Conservation (phyloP, 2,888 invertebrate species). For the Stenolophus ochropezus region DNA sequence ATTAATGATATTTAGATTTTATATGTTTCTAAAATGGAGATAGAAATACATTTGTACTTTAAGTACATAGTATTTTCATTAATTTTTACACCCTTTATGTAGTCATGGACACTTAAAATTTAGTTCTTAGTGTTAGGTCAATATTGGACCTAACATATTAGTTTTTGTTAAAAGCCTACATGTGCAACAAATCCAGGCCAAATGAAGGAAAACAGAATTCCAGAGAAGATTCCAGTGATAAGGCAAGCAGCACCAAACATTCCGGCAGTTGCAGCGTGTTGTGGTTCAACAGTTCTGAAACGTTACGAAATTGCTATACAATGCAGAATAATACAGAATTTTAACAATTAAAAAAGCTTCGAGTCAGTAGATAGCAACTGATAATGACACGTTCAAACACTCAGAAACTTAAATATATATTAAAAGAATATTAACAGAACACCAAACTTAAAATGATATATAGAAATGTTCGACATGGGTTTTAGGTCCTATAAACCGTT, state of each 20-base stretch:
- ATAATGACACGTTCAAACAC: no score
- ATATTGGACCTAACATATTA: constrained; percentile 42
- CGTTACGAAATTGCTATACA: neutral
- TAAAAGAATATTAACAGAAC: no score
- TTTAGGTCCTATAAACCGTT: no score
- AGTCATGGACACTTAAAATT: neutral
- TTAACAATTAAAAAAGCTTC: no score
- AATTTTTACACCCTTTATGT: neutral
- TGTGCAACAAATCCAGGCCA: constrained; percentile 79
- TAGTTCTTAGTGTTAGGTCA: constrained; percentile 48
- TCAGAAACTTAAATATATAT: no score
- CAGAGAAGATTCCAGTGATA: constrained; percentile 90
- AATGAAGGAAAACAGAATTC: constrained; percentile 85
- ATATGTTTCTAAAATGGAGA: no score
- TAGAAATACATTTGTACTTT: neutral
- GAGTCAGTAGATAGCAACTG: no score
- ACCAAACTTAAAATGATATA: no score
- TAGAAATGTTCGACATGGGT: no score
- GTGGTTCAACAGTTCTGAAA: constrained; percentile 86
- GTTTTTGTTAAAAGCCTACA: constrained; percentile 72
- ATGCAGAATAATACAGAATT: neutral
- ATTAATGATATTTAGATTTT: no score
- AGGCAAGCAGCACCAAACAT: constrained; percentile 97
- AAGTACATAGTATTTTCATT: neutral
- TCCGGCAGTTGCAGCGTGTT: constrained; percentile 90